Evolutionary conservation across 2,888 invertebrate genomes (phyloP).

Genomic region (Hirudinaria manillensis): DNA sequence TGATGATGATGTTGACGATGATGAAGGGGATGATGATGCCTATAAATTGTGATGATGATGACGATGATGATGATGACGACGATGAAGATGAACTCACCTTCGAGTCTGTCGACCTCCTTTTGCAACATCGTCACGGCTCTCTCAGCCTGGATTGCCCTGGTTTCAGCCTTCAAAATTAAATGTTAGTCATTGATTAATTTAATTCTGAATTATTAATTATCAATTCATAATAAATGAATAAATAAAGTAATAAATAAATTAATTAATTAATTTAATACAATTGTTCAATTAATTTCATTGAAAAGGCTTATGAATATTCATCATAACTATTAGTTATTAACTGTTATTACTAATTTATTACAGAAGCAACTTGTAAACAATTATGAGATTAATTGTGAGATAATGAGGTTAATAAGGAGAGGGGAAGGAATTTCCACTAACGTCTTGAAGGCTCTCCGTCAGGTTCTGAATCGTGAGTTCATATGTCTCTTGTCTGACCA

Average conservation of each 20-base stretch:
- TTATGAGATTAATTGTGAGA: too few relatives aligned
- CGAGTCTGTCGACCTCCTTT: conserved; percentile 99
- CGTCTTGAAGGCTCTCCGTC: conserved; percentile 30
- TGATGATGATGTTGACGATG: conserved; percentile 27
- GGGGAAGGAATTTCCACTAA: conserved; percentile 3
- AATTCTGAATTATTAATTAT: too few relatives aligned
- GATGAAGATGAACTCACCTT: conserved; percentile 57
- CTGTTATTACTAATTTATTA: too few relatives aligned
- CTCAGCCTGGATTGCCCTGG: conserved; percentile 99
- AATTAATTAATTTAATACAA: not conserved
- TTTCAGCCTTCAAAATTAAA: conserved; percentile 80
- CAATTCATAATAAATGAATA: too few relatives aligned
- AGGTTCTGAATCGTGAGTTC: conserved; percentile 30
- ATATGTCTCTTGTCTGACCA: conserved; percentile 31
- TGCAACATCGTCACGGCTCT: conserved; percentile 99
- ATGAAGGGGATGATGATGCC: conserved; percentile 23
- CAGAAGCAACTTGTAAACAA: too few relatives aligned
- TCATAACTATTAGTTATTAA: not conserved
- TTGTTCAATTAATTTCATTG: not conserved
- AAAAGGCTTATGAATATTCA: not conserved
- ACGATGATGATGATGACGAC: conserved; percentile 13
- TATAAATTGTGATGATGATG: conserved; percentile 21
- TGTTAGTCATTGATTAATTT: not conserved
- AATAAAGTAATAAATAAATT: too few relatives aligned
- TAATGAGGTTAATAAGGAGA: not conserved